Base-by-base conservation (phyloP, 53 echinoderm and acorn worm species). In the Apostichopus leukothele region DNA sequence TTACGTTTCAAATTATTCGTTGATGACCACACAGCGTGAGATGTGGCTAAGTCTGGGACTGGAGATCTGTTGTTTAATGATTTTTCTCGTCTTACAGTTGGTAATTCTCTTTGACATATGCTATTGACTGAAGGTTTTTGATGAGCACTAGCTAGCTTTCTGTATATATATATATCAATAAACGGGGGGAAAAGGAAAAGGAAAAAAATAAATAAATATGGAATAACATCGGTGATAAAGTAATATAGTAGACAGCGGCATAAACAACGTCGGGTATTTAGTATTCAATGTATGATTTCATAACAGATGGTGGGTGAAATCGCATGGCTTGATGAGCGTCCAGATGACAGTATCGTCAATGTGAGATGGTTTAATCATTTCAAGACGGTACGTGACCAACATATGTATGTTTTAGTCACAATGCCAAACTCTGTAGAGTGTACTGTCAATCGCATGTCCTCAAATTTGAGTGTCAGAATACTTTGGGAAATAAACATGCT, bases 1-100 rank as follows among this genome's bases (percentile, higher is more conserved):
- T 81, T 81, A 81, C 55, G 9, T 81, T 81, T 81, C 39, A 55
- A 81, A 81, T 53, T 81, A 54, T 53, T 22, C 18, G 12, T 53
- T 51, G 55, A 54, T n/a, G 23, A 16, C 81, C 39, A 55, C 55
- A 20, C 21, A 55, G 55, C 81, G 7, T 81, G 60, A 81, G 59
- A 81, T 55, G 50, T 54, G 55, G 23, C 81, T 54, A 53, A 71
- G 6, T 13, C 71, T n/a, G 6, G 20, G 63, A 63, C 79, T 22
- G 80, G 21, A 55, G 79, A 51, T 52, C 55, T 9, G 54, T 81
- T 55, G 81, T 81, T 81, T 81, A 81, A 81, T 81, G 81, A 81
- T 81, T 81, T 81, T 81, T 81, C 7, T 39, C 39, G 55, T 81
- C 55, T 81, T 53, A 55, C 81, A 12, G 13, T 54, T 50, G 23